Percentiles rank a stretch among this genome's conserved stretches.
These are phyloP conservation scores for Drosophila testacea DNA, from an alignment of 2,888 invertebrate species.

Conservation along the genomic window DNA sequence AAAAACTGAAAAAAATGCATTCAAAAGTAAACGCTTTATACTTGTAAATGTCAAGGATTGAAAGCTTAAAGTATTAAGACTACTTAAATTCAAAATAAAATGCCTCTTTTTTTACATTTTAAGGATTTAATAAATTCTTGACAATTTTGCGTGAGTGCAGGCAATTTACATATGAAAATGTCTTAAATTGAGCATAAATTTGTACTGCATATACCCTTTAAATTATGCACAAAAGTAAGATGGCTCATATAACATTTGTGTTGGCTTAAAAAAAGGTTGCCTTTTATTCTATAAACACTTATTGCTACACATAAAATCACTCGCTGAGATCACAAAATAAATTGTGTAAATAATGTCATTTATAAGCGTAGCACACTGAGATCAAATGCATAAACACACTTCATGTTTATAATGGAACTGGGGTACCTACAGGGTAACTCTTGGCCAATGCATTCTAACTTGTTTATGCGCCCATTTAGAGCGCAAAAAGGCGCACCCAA, in stretches of 20 bases:
- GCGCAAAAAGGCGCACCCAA: constrained; percentile 69
- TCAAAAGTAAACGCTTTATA: no score
- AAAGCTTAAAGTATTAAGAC: no score
- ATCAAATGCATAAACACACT: constrained; percentile 15
- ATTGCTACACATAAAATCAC: no score
- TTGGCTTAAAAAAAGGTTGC: no score
- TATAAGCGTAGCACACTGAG: constrained; percentile 2
- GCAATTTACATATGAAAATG: constrained; percentile 6
- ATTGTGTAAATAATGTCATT: constrained; percentile 17
- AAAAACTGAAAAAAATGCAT: no score
- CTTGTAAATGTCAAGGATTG: not conserved
- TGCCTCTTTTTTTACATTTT: no score
- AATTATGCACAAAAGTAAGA: not conserved
- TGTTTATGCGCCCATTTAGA: constrained; percentile 56
- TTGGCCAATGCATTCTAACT: constrained; percentile 25
- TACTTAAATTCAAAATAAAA: no score
- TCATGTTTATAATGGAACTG: constrained; percentile 15
- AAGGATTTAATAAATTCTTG: no score
- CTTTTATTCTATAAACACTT: no score
- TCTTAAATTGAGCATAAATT: not conserved
- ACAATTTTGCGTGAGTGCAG: constrained; percentile 6
- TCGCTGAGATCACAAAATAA: not conserved
- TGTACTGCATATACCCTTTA: constrained; percentile 3
- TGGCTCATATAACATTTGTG: not conserved
- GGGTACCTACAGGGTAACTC: constrained; percentile 30